phyloP scores from a whole-genome alignment of 2,113 vertebrate species.

The Mesoclemmys tuberculata region DNA sequence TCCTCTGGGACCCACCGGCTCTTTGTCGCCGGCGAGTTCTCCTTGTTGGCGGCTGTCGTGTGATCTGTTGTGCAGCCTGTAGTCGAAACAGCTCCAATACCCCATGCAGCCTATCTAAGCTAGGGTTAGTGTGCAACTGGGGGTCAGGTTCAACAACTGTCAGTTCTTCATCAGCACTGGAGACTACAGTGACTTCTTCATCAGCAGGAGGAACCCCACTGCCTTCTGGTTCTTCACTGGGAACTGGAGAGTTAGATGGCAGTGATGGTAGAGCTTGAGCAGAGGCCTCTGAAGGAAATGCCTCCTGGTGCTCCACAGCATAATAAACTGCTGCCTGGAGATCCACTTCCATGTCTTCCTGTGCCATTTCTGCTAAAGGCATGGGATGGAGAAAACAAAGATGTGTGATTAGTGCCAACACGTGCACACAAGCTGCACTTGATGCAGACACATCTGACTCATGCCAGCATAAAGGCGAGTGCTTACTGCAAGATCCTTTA shows the following conservation, averaged over 20 bases:
- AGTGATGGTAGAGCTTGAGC: fast-evolving
- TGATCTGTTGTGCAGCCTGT: neutral
- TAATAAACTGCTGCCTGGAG: slow-evolving; percentile 20
- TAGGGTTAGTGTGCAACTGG: fast-evolving
- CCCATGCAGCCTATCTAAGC: slow-evolving; percentile 56
- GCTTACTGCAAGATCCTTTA: neutral
- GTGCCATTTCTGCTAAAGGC: slow-evolving; percentile 73
- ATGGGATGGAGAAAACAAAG: neutral
- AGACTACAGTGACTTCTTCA: slow-evolving; percentile 36
- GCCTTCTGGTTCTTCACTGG: neutral
- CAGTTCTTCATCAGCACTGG: slow-evolving; percentile 59
- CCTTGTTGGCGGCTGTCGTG: neutral
- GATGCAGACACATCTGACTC: neutral
- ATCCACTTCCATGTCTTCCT: slow-evolving; percentile 90
- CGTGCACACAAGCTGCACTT: fast-evolving
- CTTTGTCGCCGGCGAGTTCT: slow-evolving; percentile 57
- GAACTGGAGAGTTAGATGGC: fast-evolving
- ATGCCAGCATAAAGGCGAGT: neutral
- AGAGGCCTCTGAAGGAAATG: neutral
- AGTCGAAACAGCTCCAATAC: neutral
- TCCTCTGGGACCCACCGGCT: slow-evolving; percentile 68
- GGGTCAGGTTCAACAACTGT: neutral
- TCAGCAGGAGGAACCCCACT: neutral
- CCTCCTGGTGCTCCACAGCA: neutral
- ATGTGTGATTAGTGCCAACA: neutral